These are phyloP conservation scores for Saxidomus purpurata DNA, from an alignment of 1,140 invertebrate genomes.

Conservation along the genomic window DNA sequence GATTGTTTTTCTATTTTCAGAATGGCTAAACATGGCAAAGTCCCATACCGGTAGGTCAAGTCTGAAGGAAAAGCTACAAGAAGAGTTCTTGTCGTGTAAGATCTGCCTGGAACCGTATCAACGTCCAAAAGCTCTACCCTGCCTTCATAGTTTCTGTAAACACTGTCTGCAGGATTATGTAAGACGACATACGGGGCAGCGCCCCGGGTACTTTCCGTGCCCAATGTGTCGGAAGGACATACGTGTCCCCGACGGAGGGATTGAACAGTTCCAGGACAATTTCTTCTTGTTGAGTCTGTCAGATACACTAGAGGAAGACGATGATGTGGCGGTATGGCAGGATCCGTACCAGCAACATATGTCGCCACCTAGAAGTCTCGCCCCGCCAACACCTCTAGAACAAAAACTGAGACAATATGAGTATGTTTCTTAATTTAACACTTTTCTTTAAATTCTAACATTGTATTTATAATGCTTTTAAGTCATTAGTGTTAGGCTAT, in stretches of 20 bases:
- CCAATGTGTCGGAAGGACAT: conserved; percentile 85
- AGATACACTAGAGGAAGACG: conserved; percentile 81
- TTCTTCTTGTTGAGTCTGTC: conserved; percentile 82
- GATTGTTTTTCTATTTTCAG: conserved; percentile 74
- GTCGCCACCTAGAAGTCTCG: conserved; percentile 78
- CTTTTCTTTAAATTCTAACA: neutral
- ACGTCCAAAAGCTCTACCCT: conserved; percentile 93
- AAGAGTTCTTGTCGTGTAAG: conserved; percentile 85
- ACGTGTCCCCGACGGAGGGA: conserved; percentile 79
- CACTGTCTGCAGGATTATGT: conserved; percentile 89
- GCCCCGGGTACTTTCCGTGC: conserved; percentile 83
- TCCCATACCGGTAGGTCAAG: conserved; percentile 69
- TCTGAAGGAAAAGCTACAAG: conserved; percentile 83
- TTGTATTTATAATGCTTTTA: too few species aligned
- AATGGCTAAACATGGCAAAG: conserved; percentile 85
- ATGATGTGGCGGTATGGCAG: conserved; percentile 61
- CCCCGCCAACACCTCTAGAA: conserved; percentile 81
- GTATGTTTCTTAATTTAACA: conserved; percentile 72
- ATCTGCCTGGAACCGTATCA: conserved; percentile 84
- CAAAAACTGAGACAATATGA: conserved; percentile 76
- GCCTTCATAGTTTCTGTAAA: conserved; percentile 97
- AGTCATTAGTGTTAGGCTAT: too few species aligned
- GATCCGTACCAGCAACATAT: conserved; percentile 59
- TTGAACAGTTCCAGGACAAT: conserved; percentile 83
- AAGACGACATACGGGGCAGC: conserved; percentile 78